Base-by-base conservation (phyloP, 2,888 invertebrate genomes). In the Bellardia pandia region DNA sequence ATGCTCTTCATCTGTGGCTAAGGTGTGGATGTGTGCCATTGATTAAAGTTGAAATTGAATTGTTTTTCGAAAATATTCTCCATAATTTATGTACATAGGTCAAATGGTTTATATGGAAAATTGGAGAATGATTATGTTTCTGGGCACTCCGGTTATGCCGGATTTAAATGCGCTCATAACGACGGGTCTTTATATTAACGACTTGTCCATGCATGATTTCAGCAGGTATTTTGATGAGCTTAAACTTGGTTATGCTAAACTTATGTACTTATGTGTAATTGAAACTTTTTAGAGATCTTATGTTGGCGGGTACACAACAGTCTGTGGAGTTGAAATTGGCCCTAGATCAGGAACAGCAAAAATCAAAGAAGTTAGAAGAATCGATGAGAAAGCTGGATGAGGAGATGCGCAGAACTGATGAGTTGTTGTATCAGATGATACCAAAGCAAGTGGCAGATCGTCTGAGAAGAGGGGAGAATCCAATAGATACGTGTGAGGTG, bases 71-170 rank as follows among this genome's bases (percentile, higher is more conserved):
- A 51, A 51, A 5, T 51, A 6, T 51, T 51, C n/a, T 4, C 6
- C n/a, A 9, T 33, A 3, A 56, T 45, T 9, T 23, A 23, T 23
- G 23, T 23, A n/a, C n/a, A n/a, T 16, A 97, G 99, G 99, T 90
- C 99, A 99, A 95, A 99, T 99, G 99, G 97, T 99, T 91, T 99
- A 98, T 93, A 98, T 99, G 98, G 97, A 98, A 90, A 98, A 98
- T 92, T 99, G 99, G 99, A 96, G 97, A 88, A 97, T 98, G 96
- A 98, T 99, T 94, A 97, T 99, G 96, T 99, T 98, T 92, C 94
- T 99, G 75, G 98, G 98, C 8, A 98, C 99, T 0, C 99, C 99
- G 0, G 98, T 99, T 48, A 98, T 99, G 98, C 97, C 98, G 0
- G 98, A 98, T 93, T 94, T 99, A 69, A 97, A 97, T n/a, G 97